phyloP scores from a whole-genome alignment of 2,797 vertebrate species.

The Botia almorhae region DNA sequence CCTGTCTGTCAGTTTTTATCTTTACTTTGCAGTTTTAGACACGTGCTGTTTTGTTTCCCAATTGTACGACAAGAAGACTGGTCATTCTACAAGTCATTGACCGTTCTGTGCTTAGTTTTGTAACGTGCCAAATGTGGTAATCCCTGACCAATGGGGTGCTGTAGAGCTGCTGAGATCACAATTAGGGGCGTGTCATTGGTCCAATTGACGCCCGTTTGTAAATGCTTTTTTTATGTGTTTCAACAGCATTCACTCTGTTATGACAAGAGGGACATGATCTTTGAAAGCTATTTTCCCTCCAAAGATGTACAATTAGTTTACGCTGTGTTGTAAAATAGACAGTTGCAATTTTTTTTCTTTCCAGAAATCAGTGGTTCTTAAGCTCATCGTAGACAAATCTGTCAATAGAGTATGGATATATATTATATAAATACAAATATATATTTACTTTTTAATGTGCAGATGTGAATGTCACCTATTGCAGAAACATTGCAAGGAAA shows the following conservation, averaged over 20 bases:
- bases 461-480: constrained; percentile 85
- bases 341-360: constrained; percentile 70
- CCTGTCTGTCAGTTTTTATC: constrained; percentile 47
- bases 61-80: constrained; percentile 83
- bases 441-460: constrained; percentile 87
- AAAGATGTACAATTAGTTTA: constrained; percentile 79
- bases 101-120: constrained; percentile 71
- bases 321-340: constrained; percentile 82
- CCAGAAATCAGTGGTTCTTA: constrained; percentile 77
- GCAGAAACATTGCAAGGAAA: constrained; percentile 79
- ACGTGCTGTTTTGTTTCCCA: constrained; percentile 80
- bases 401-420: constrained; percentile 88
- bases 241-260: constrained; percentile 68
- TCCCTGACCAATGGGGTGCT: constrained; percentile 59
- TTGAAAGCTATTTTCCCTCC: constrained; percentile 70
- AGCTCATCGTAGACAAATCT: constrained; percentile 83
- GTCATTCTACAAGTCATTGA: constrained; percentile 73
- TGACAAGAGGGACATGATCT: constrained; percentile 61
- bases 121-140: constrained; percentile 79
- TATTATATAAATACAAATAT: constrained; percentile 85
- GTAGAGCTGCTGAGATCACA: constrained; percentile 59
- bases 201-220: constrained; percentile 78
- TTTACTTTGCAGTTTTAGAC: constrained; percentile 47
- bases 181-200: constrained; percentile 67
- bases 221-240: constrained; percentile 80